Base-by-base conservation (phyloP, 2,113 vertebrate genomes). In the Casuarius casuarius region DNA sequence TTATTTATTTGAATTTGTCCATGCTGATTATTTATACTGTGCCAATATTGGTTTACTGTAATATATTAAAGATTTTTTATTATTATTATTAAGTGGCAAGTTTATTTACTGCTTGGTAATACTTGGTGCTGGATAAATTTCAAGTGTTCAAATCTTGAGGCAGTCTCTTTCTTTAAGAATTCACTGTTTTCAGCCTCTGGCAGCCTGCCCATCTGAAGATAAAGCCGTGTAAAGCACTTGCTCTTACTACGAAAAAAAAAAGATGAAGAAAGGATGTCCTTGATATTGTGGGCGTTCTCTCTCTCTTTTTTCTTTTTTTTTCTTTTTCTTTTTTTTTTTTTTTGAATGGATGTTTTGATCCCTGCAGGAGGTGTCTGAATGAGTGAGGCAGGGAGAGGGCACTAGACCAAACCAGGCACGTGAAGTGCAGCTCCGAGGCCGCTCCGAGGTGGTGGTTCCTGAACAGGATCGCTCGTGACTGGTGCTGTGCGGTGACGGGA, bases 41-140 rank as follows among this genome's bases (percentile, higher is more conserved):
- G 80, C 8, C 52, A 48, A 51, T 80, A 6, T 13, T 56, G 48
- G 15, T 48, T 88, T 93, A 35, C 80, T 56, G 33, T 58, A n/a
- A 80, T 61, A 68, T 56, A 96, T 96, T 96, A 96, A 96, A 97
- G 76, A 38, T 68, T 51, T 90, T 83, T 49, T 82, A 38, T 12
- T 62, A 28, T 90, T 28, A 58, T 58, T 26, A 18, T 56, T 28
- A 46, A 70, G 83, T 15, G 56, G 54, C 68, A 31, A 5, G 1
- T 93, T 80, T 73, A 59, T 86, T 51, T 74, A 9, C 19, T 21
- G 33, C 28, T 29, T 46, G 65, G 46, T 3, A 6, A 17, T 16
- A 2, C 0, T 0, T 4, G 7, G 16, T 5, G 10, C 44, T 26
- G 9, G 33, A 25, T 4, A 15, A 49, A 18, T 15, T 2, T 2